phyloP scores from a whole-genome alignment of 2,888 invertebrate species.

The Rhagophthalmus giganteus region DNA sequence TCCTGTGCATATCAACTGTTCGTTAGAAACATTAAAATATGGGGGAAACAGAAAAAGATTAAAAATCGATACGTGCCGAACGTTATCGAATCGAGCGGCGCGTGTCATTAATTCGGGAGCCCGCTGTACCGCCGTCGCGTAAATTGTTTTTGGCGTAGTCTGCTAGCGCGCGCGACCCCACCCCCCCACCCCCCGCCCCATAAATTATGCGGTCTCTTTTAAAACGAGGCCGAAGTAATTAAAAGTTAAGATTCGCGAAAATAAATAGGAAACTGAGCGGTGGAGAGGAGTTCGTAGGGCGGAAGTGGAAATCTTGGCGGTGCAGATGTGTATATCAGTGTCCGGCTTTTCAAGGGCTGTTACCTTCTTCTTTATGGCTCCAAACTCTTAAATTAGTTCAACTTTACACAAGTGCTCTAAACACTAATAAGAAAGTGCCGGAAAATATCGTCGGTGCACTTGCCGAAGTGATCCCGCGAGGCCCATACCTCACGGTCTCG shows the following conservation, averaged over 20 bases:
- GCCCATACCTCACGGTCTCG: slow-evolving; percentile 46
- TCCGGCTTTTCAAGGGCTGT: slow-evolving; percentile 53
- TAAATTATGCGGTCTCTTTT: no score
- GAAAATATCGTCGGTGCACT: slow-evolving; percentile 50
- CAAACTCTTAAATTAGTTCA: slow-evolving; percentile 56
- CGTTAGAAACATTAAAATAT: no score
- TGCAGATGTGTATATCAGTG: slow-evolving; percentile 50
- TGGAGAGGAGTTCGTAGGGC: slow-evolving; percentile 4
- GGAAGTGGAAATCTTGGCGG: slow-evolving; percentile 33
- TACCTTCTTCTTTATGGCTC: slow-evolving; percentile 55
- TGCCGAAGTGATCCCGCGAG: slow-evolving; percentile 49
- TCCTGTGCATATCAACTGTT: no score
- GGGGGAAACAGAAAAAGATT: no score
- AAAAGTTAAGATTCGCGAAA: slow-evolving; percentile 18
- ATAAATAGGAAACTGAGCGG: slow-evolving; percentile 12
- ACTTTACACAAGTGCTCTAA: slow-evolving; percentile 54
- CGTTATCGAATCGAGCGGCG: no score
- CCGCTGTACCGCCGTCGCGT: no score
- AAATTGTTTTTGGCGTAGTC: no score
- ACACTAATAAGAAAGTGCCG: slow-evolving; percentile 55
- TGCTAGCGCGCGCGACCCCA: no score
- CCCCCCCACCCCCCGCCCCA: no score
- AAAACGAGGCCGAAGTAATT: slow-evolving; percentile 9
- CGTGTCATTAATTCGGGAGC: no score
- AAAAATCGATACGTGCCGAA: no score